These are phyloP conservation scores for Microctonus brassicae DNA, from an alignment of 2,888 invertebrate species.

Conservation along the genomic window DNA sequence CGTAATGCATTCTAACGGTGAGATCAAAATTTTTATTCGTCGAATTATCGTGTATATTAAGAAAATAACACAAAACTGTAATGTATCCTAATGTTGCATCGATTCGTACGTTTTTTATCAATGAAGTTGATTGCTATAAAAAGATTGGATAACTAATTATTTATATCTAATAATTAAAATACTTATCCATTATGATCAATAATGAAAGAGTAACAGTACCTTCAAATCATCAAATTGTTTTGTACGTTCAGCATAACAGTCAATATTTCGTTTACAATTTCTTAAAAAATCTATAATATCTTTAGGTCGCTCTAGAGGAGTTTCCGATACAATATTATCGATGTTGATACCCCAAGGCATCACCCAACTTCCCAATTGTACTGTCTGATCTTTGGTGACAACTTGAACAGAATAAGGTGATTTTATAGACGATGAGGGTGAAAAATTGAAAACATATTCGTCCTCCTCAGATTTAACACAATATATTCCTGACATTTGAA, in stretches of 20 bases:
- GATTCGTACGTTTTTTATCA: conserved; percentile 40
- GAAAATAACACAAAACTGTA: conserved; percentile 44
- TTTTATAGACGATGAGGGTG: conserved; percentile 20
- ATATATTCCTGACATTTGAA: conserved; percentile 47
- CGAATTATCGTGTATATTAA: conserved; percentile 33
- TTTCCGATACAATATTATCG: conserved; percentile 41
- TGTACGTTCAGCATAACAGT: conserved; percentile 46
- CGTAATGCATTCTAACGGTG: conserved; percentile 48
- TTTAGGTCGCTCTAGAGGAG: conserved; percentile 36
- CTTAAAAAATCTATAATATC: conserved; percentile 44
- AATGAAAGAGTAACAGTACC: conserved; percentile 33
- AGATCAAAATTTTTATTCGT: conserved; percentile 38
- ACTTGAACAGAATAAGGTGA: conserved; percentile 47
- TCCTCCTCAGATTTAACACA: conserved; percentile 41
- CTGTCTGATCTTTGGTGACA: conserved; percentile 27
- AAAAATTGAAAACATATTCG: conserved; percentile 49
- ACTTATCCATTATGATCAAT: background rate
- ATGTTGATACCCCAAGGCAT: conserved; percentile 53
- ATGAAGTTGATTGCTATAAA: conserved; percentile 35
- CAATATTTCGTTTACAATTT: conserved; percentile 48
- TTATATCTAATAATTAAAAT: background rate
- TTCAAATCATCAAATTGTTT: conserved; percentile 47
- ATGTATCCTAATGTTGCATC: conserved; percentile 45
- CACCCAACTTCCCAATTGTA: conserved; percentile 50
- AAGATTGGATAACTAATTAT: conserved; percentile 1